Evolutionary conservation across 37 sponge, comb jelly and placozoan species (phyloP).

Genomic region (Agelas oroides): DNA sequence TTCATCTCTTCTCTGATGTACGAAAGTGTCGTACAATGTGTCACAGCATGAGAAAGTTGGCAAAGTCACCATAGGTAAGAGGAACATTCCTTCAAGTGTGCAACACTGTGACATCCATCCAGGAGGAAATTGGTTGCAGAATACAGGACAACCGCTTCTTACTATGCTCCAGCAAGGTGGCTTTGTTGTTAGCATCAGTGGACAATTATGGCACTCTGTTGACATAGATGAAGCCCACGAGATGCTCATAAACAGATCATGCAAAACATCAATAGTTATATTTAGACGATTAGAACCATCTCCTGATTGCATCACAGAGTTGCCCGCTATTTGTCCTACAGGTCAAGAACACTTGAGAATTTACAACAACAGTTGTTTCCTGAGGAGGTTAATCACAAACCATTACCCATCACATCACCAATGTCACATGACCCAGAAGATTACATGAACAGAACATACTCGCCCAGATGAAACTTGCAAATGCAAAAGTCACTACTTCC

Average conservation of each 20-base stretch:
- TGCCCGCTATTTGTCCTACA: conserved; percentile 13
- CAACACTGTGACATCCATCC: conserved; percentile 13
- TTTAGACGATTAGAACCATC: no score
- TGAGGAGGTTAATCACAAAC: neutral
- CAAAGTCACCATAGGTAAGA: conserved; percentile 22
- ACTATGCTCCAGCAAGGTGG: conserved; percentile 24
- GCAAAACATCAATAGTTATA: conserved; percentile 25
- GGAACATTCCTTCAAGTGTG: conserved; percentile 24
- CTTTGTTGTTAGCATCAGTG: neutral
- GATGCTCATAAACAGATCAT: no score
- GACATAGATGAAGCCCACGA: no score
- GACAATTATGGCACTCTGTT: conserved; percentile 1
- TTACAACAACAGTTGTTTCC: conserved; percentile 3
- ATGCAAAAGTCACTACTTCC: neutral
- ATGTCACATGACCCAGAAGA: conserved; percentile 2
- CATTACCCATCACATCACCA: neutral
- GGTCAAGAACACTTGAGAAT: neutral
- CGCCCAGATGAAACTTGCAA: neutral
- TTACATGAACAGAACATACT: neutral
- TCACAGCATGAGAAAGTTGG: conserved; percentile 8
- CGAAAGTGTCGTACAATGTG: neutral
- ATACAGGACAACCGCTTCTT: neutral
- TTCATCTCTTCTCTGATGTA: neutral
- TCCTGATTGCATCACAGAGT: neutral
- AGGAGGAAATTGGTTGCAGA: neutral